A percentile compares a stretch with the other conserved stretches of the same genome.
Evolutionary conservation across 2,888 invertebrate species (phyloP).

Genomic region (Abrostola triplasia): DNA sequence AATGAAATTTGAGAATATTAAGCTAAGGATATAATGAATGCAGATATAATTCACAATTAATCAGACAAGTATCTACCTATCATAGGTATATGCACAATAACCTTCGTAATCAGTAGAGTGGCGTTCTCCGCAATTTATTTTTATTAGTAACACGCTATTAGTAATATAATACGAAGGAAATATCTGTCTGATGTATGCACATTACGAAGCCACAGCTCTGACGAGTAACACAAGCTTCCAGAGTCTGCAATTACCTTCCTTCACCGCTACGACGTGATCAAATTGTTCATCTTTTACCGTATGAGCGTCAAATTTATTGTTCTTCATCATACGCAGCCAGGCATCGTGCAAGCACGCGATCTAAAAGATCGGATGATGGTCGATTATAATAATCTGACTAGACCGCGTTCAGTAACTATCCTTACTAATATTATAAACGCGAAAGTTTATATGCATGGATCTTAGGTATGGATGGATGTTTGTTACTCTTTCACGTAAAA

Average conservation of each 20-base stretch:
- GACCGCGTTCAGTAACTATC: too few relatives aligned
- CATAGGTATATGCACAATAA: conserved; percentile 39
- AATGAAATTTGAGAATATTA: conserved; percentile 10
- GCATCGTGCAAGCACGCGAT: too few relatives aligned
- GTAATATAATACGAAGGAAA: conserved; percentile 58
- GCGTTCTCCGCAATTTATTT: conserved; percentile 64
- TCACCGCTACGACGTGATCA: not conserved
- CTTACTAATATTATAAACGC: too few relatives aligned
- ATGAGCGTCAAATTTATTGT: too few relatives aligned
- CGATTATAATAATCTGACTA: too few relatives aligned
- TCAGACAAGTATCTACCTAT: conserved; percentile 15
- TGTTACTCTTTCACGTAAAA: too few relatives aligned
- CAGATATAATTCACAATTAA: conserved; percentile 41
- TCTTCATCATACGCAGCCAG: too few relatives aligned
- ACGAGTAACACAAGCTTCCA: conserved; percentile 35
- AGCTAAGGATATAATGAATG: conserved; percentile 14
- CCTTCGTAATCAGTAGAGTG: conserved; percentile 58
- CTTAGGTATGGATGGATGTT: too few relatives aligned
- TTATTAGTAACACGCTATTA: conserved; percentile 60
- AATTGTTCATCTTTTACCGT: too few relatives aligned
- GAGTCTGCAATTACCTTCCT: conserved; percentile 14
- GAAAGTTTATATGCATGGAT: too few relatives aligned
- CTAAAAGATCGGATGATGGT: too few relatives aligned
- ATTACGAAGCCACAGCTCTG: conserved; percentile 33
- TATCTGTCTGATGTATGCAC: conserved; percentile 39